Conservation (phyloP, 2,113 vertebrate genomes). For the Hiodon tergisus region DNA sequence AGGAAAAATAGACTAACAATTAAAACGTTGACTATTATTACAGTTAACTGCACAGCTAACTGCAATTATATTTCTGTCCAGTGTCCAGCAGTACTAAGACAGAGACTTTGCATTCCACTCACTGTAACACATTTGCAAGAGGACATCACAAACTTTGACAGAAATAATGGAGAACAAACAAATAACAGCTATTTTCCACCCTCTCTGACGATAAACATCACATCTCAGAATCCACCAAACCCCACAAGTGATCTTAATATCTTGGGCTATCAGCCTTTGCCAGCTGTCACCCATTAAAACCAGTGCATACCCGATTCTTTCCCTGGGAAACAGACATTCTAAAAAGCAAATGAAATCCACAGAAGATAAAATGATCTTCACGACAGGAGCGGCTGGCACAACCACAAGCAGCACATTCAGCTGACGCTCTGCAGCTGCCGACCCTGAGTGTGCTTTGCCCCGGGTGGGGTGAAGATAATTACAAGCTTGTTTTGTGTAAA, state of each 20-base stretch:
- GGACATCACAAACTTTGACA: background rate
- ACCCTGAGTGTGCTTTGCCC: background rate
- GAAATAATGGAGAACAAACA: background rate
- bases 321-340: constrained; percentile 26
- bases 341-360: constrained; percentile 13
- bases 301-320: constrained; percentile 18
- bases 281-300: constrained; percentile 35
- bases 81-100: too few relatives aligned
- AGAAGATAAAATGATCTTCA: constrained; percentile 26
- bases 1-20: background rate
- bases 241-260: background rate
- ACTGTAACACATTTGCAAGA: too few relatives aligned
- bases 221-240: background rate
- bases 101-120: too few relatives aligned
- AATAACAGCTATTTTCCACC: background rate
- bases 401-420: constrained; percentile 29
- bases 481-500: background rate
- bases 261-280: constrained; percentile 13
- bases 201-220: background rate
- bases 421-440: constrained; percentile 2
- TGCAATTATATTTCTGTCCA: too few relatives aligned
- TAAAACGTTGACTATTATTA: too few relatives aligned
- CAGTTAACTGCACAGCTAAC: too few relatives aligned
- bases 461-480: background rate
- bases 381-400: constrained; percentile 31